phyloP scores from a whole-genome alignment of 2,888 invertebrate species.

The Drosophila flavopinicola region DNA sequence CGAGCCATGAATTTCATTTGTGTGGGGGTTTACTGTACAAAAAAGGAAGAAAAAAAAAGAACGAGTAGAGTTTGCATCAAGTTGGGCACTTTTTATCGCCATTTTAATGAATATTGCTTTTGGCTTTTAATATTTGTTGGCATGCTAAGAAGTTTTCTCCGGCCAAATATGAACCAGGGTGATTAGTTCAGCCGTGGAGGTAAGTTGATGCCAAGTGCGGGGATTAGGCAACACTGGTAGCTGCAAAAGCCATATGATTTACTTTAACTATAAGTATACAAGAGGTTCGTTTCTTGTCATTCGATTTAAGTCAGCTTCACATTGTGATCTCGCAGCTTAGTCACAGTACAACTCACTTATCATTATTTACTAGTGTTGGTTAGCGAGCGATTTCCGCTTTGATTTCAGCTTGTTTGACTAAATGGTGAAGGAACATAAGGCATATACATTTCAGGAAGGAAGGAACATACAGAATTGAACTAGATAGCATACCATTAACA shows the following conservation, averaged over 20 bases:
- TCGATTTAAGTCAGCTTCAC: neutral
- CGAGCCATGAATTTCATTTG: slow-evolving; percentile 62
- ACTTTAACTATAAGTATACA: slow-evolving; percentile 14
- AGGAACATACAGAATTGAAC: too few relatives aligned
- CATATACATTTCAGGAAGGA: too few relatives aligned
- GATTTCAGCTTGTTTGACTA: too few relatives aligned
- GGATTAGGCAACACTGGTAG: slow-evolving; percentile 19
- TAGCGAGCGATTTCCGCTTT: too few relatives aligned
- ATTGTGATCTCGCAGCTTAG: neutral
- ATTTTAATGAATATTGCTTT: slow-evolving; percentile 78
- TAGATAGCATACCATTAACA: too few relatives aligned
- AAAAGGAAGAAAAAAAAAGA: slow-evolving; percentile 4
- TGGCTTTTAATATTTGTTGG: slow-evolving; percentile 67
- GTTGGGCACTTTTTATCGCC: slow-evolving; percentile 61
- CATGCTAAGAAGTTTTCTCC: slow-evolving; percentile 21
- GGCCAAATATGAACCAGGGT: slow-evolving; percentile 37
- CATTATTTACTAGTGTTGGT: neutral
- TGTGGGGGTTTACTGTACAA: slow-evolving; percentile 10
- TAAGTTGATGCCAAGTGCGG: slow-evolving; percentile 33
- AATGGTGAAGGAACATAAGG: too few relatives aligned
- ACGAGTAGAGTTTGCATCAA: slow-evolving; percentile 29
- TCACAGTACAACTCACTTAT: neutral
- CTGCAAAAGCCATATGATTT: slow-evolving; percentile 19
- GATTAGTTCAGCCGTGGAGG: slow-evolving; percentile 41
- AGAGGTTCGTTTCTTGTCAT: neutral